Conservation (phyloP, 1,140 invertebrate genomes). For the Limonius californicus region DNA sequence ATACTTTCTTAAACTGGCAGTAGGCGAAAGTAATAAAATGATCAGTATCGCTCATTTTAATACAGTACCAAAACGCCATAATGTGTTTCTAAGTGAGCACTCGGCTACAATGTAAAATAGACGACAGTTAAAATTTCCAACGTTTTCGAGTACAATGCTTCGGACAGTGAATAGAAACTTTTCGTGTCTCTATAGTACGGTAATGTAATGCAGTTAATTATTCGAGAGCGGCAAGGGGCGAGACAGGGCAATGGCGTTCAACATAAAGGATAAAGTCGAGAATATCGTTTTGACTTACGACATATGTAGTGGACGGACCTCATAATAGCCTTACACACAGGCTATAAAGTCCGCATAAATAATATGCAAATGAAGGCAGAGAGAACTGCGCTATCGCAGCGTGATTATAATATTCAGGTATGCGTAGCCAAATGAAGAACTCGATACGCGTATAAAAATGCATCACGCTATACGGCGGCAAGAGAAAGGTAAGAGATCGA, state of each 20-base stretch:
- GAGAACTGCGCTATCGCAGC: constrained; percentile 10
- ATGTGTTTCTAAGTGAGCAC: too few relatives aligned
- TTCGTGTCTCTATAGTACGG: too few relatives aligned
- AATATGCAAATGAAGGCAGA: constrained; percentile 26
- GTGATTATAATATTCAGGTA: constrained; percentile 21
- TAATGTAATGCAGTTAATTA: background rate
- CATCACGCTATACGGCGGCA: background rate
- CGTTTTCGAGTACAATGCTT: too few relatives aligned
- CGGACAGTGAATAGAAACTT: too few relatives aligned
- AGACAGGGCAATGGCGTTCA: background rate
- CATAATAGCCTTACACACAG: constrained; percentile 23
- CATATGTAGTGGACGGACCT: constrained; percentile 21
- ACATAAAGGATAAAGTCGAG: constrained; percentile 16
- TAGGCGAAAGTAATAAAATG: too few relatives aligned
- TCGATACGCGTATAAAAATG: constrained; percentile 6
- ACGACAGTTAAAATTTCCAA: too few relatives aligned
- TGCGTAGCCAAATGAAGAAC: constrained; percentile 5
- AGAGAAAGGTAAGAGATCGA: background rate
- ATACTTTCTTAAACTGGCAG: too few relatives aligned
- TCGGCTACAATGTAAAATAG: too few relatives aligned
- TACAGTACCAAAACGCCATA: too few relatives aligned
- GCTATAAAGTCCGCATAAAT: constrained; percentile 27
- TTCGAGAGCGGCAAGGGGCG: background rate
- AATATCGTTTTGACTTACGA: constrained; percentile 24
- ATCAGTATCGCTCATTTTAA: too few relatives aligned